These are phyloP conservation scores for Gnathonemus echidnorhynchus DNA, from an alignment of 2,113 vertebrate species.

Conservation along the genomic window DNA sequence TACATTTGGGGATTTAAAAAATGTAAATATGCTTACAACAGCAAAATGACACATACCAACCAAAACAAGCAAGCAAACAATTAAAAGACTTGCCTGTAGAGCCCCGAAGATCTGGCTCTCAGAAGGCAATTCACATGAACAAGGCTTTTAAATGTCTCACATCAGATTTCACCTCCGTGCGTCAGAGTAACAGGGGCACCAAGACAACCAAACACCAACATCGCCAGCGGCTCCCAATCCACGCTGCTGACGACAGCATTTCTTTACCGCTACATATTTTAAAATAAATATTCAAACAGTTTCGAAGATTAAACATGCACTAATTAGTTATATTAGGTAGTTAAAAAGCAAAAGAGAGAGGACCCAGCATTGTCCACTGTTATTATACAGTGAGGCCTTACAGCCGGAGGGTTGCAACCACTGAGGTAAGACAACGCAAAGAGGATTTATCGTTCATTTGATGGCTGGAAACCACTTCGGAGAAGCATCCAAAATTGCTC, in stretches of 20 bases:
- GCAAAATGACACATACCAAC: neutral
- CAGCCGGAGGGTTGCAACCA: constrained; percentile 45
- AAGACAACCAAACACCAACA: neutral
- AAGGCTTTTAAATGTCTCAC: neutral
- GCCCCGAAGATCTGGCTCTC: neutral
- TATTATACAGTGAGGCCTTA: constrained; percentile 50
- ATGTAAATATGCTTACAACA: neutral
- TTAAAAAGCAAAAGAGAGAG: neutral
- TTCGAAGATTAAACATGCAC: neutral
- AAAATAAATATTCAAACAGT: neutral
- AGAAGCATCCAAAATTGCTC: constrained; percentile 68
- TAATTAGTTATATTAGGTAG: neutral
- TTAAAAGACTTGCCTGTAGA: neutral
- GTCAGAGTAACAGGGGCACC: neutral
- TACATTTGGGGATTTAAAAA: neutral
- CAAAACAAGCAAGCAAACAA: neutral
- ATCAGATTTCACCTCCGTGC: neutral
- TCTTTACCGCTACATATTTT: neutral
- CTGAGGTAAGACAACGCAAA: constrained; percentile 54
- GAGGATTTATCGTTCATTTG: constrained; percentile 54
- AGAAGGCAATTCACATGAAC: neutral
- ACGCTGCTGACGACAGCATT: neutral
- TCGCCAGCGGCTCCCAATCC: neutral
- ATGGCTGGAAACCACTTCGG: constrained; percentile 62
- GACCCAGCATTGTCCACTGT: constrained; percentile 34